A percentile compares a stretch with the other conserved stretches of the same genome.
These are phyloP conservation scores for Sylvietta virens DNA, from an alignment of 2,113 vertebrate genomes.

Conservation along the genomic window DNA sequence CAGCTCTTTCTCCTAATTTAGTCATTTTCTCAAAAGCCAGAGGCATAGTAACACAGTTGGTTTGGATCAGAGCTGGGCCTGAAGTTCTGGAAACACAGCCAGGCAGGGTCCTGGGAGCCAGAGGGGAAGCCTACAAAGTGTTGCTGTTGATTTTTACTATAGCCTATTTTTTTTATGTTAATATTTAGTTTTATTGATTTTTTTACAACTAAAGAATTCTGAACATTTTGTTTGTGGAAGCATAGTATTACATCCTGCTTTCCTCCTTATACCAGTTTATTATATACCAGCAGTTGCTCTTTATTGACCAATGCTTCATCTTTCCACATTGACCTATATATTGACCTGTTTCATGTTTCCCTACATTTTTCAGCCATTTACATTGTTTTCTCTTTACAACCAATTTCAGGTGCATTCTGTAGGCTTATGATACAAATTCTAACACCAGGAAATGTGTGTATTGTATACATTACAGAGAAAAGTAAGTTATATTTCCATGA, in stretches of 20 bases:
- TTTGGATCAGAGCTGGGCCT: not conserved
- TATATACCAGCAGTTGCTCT: not conserved
- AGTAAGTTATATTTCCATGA: not conserved
- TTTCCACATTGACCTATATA: not conserved
- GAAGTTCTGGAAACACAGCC: not conserved
- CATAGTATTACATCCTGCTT: not conserved
- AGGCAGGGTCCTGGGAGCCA: not conserved
- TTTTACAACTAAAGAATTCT: not conserved
- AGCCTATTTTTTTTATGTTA: not conserved
- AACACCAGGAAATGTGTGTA: not conserved
- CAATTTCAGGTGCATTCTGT: not conserved
- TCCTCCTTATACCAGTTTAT: not conserved
- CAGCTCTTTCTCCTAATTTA: not conserved
- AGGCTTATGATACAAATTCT: not conserved
- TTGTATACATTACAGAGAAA: not conserved
- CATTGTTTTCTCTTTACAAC: not conserved
- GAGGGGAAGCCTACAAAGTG: not conserved
- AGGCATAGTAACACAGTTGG: not conserved
- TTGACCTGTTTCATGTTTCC: not conserved
- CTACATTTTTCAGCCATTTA: not conserved
- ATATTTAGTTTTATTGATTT: not conserved
- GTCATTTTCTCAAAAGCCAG: not conserved
- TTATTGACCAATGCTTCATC: not conserved
- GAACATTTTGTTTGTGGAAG: not conserved
- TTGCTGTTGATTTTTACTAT: fast-evolving